Base-by-base conservation (phyloP, 1,140 invertebrate species). In the Lineus longissimus region DNA sequence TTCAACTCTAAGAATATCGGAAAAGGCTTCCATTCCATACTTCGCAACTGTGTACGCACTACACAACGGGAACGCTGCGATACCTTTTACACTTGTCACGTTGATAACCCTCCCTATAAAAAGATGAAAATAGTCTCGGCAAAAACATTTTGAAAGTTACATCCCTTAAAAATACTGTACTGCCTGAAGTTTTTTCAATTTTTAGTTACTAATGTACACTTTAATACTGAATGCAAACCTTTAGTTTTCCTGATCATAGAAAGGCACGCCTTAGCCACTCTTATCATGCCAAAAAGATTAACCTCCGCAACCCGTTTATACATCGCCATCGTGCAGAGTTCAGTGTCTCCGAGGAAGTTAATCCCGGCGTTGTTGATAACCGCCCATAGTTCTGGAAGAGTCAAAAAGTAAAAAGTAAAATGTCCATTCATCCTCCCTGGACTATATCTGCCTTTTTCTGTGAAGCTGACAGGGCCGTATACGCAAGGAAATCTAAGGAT, bases 311-410 rank as follows among this genome's bases (percentile, higher is more conserved):
- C 22, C 13, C 55, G 47, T 43, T 70, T 59, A 60, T 73, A 75
- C 62, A 71, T 70, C 1, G 68, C 63, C 70, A 93, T 90, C n/a
- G 85, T 73, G 62, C 86, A 81, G 90, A 94, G 94, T 77, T 95
- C 93, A 70, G 91, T 91, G 76, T 95, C 91, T 0, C 92, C 94
- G 70, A 92, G 89, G 15, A 89, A 85, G 86, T 93, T 93, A 0
- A 94, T 83, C 0, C 92, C 95, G 2, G 93, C 93, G 78, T 80
- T 77, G 67, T 77, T 77, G 13, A 80, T 70, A 19, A 77, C 41
- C 11, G 65, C 71, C 73, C 75, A 78, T 19, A 78, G 55, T 9
- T 67, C 74, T 76, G 62, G 9, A 54, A 51, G 65, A 61, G 25
- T n/a, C n/a, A 25, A 6, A 19, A 51, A 7, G 9, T 6, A 25